Evolutionary conservation across 2,797 vertebrate species (phyloP).

Genomic region (Ceryle rudis): DNA sequence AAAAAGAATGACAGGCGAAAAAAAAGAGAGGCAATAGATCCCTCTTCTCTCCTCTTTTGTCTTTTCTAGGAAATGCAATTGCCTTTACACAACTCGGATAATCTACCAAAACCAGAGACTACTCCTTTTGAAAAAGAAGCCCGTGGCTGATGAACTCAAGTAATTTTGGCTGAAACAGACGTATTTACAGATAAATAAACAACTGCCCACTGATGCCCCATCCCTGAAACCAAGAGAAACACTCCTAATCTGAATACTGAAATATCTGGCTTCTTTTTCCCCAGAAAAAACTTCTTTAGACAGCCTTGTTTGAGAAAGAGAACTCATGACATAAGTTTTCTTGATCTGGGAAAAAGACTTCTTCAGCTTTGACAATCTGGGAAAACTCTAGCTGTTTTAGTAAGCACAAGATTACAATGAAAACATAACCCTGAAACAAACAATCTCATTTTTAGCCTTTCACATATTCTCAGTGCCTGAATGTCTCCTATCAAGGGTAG

Average conservation of each 20-base stretch:
- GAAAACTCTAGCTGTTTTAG: neutral
- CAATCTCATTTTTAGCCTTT: conserved; percentile 36
- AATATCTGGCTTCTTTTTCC: neutral
- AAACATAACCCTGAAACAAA: conserved; percentile 11
- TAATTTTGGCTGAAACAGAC: neutral
- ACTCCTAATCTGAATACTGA: neutral
- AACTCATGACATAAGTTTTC: neutral
- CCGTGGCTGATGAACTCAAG: neutral
- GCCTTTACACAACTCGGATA: neutral
- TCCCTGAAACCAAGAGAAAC: neutral
- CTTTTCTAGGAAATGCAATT: neutral
- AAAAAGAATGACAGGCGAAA: neutral
- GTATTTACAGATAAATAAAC: neutral
- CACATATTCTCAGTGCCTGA: neutral
- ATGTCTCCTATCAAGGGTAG: conserved; percentile 1
- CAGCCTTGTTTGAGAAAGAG: neutral
- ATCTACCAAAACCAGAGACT: neutral
- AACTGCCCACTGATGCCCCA: neutral
- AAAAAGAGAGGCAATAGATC: neutral
- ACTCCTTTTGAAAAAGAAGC: neutral
- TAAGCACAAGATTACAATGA: neutral
- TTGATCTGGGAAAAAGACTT: neutral
- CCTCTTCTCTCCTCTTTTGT: too few relatives aligned
- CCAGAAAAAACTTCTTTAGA: neutral
- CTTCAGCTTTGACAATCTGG: neutral